Conservation (phyloP, 2,797 vertebrate species). For the Anguilla obscura region DNA sequence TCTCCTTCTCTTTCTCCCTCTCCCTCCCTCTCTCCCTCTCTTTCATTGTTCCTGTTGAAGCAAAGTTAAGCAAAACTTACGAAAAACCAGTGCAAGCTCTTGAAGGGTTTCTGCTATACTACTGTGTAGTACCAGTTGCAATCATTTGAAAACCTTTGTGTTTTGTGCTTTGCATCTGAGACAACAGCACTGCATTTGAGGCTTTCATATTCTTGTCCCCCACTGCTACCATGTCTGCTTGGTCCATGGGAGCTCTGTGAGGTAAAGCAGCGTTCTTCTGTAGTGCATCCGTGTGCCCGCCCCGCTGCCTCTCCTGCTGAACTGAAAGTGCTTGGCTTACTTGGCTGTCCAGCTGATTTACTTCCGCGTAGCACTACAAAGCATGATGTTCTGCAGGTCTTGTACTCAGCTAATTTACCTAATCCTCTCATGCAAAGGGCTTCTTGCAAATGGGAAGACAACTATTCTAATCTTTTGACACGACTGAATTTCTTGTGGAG, state of each 20-base stretch:
- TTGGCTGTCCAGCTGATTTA: neutral
- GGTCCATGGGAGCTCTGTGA: neutral
- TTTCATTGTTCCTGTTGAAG: neutral
- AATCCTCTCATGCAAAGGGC: neutral
- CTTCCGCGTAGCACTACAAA: neutral
- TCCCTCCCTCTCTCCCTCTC: slow-evolving; percentile 27
- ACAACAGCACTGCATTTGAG: neutral
- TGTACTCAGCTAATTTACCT: neutral
- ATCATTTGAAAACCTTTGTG: neutral
- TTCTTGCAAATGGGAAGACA: neutral
- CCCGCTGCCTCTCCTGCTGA: neutral
- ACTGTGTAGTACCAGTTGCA: neutral
- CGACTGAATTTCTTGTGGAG: neutral
- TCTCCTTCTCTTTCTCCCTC: slow-evolving; percentile 27
- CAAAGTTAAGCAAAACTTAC: neutral
- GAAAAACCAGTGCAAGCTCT: neutral
- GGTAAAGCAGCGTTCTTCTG: neutral
- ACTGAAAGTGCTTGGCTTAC: neutral
- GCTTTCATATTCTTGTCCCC: neutral
- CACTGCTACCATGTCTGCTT: neutral
- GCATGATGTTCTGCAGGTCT: neutral
- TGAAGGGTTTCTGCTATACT: neutral
- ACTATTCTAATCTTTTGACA: neutral
- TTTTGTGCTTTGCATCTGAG: neutral
- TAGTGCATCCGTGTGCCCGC: neutral